Base-by-base conservation (phyloP, 2,888 invertebrate genomes). In the Drosophila recens region DNA sequence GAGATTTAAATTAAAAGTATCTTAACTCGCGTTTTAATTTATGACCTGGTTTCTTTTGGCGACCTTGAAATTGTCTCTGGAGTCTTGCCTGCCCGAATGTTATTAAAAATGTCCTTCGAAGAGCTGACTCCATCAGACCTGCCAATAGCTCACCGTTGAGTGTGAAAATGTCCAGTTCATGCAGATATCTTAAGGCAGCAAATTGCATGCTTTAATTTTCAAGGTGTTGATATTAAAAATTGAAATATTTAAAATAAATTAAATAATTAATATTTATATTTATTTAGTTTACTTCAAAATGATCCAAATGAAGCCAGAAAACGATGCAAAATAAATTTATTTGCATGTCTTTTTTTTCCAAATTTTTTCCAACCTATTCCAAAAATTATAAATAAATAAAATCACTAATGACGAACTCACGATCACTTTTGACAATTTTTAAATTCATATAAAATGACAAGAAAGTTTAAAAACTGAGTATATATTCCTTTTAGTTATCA, bases 91-190 rank as follows among this genome's bases (percentile, higher is more conserved):
- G 53, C 17, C 38, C 20, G 4, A 82, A 82, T 75, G 66, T 79
- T 80, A 83, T 80, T 82, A 80, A 69, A 78, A 82, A 83, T 42
- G 46, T 51, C 20, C 6, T 15, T 38, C n/a, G 33, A 30, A 51
- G 58, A 33, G 43, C 53, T 38, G 40, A 4, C 15, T 27, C 11
- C 8, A n/a, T 17, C 13, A 33, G 23, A 57, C 2, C 17, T 38
- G 52, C 4, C 42, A 40, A 10, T 17, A 15, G 27, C 6, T 10
- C 20, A 4, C 13, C 2, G 2, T 11, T 9, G n/a, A n/a, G 13
- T 43, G 36, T 15, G 13, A 20, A 49, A n/a, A 36, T 13, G 2
- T 36, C 3, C 3, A 34, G 15, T 43, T 8, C 10, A 30, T 17
- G 15, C 48, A 23, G 27, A 20, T 10, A n/a, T 38, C 1, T n/a